These are phyloP conservation scores for Hippoglossus stenolepis DNA, from an alignment of 2,113 vertebrate genomes.

Conservation along the genomic window DNA sequence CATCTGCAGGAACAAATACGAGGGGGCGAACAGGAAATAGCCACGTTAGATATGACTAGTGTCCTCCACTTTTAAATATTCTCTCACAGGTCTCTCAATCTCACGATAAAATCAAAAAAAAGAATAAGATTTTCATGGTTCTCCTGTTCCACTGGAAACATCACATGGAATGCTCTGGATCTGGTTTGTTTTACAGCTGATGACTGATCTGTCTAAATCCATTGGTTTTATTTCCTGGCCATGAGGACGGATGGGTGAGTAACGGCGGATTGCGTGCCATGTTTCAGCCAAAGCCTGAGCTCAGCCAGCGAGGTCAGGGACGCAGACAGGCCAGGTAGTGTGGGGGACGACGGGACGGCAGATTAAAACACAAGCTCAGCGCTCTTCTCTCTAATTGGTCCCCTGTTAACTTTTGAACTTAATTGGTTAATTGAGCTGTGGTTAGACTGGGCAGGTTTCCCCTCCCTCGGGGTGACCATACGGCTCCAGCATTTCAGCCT, in stretches of 20 bases:
- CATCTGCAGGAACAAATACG: slow-evolving; percentile 57
- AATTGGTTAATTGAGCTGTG: slow-evolving; percentile 79
- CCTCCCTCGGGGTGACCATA: slow-evolving; percentile 72
- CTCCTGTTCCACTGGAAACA: slow-evolving; percentile 69
- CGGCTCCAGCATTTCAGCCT: slow-evolving; percentile 70
- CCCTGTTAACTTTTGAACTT: slow-evolving; percentile 76
- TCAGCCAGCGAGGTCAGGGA: slow-evolving; percentile 61
- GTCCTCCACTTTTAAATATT: slow-evolving; percentile 19
- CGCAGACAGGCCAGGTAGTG: slow-evolving; percentile 51
- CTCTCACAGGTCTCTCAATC: slow-evolving; percentile 59
- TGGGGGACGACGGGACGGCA: slow-evolving; percentile 38
- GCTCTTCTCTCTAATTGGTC: slow-evolving; percentile 70
- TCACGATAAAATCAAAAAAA: slow-evolving; percentile 30
- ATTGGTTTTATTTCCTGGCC: slow-evolving; percentile 61
- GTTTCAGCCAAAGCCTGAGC: slow-evolving; percentile 63
- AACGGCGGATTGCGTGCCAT: slow-evolving; percentile 65
- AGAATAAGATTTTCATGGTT: slow-evolving; percentile 64
- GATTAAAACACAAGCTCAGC: slow-evolving; percentile 68
- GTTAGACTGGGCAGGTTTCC: slow-evolving; percentile 74
- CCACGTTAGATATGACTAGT: slow-evolving; percentile 42
- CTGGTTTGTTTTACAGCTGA: slow-evolving; percentile 78
- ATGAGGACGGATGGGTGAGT: slow-evolving; percentile 73
- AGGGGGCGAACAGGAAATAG: slow-evolving; percentile 48
- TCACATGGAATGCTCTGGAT: slow-evolving; percentile 69
- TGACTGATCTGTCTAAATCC: slow-evolving; percentile 78